A percentile compares a stretch with the other conserved stretches of the same genome.
These are phyloP conservation scores for Rafetus swinhoei DNA, from an alignment of 2,113 vertebrate species.

Conservation along the genomic window DNA sequence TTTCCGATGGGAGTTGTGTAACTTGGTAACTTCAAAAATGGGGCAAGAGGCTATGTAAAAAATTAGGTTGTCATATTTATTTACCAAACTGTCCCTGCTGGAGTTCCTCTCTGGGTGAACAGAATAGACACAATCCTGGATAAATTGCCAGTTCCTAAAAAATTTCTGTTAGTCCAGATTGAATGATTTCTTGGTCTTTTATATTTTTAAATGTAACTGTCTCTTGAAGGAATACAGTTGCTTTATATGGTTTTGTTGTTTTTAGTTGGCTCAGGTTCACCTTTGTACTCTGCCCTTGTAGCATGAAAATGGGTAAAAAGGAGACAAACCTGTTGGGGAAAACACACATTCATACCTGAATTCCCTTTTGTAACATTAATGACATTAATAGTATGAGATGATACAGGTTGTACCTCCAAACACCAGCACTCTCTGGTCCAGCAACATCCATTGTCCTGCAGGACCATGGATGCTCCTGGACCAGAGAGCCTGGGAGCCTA, in stretches of 20 bases:
- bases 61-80: not conserved
- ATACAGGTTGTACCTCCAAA: no score
- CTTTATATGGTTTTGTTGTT: not conserved
- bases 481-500: no score
- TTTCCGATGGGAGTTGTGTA: not conserved
- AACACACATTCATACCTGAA: not conserved
- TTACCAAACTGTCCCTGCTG: not conserved
- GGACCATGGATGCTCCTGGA: no score
- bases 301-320: not conserved
- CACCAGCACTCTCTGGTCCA: no score
- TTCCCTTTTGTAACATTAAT: not conserved
- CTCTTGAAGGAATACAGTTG: not conserved
- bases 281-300: not conserved
- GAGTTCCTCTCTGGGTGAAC: not conserved
- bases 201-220: not conserved
- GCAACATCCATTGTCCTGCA: no score
- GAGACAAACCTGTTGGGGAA: conserved; percentile 9
- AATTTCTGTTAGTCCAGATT: accelerated
- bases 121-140: not conserved
- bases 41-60: not conserved
- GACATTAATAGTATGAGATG: not conserved
- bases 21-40: not conserved
- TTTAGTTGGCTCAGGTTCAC: not conserved
- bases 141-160: not conserved
- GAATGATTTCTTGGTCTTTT: not conserved